These are phyloP conservation scores for Muraenolepis orangiensis DNA, from an alignment of 2,797 vertebrate genomes.

Conservation along the genomic window DNA sequence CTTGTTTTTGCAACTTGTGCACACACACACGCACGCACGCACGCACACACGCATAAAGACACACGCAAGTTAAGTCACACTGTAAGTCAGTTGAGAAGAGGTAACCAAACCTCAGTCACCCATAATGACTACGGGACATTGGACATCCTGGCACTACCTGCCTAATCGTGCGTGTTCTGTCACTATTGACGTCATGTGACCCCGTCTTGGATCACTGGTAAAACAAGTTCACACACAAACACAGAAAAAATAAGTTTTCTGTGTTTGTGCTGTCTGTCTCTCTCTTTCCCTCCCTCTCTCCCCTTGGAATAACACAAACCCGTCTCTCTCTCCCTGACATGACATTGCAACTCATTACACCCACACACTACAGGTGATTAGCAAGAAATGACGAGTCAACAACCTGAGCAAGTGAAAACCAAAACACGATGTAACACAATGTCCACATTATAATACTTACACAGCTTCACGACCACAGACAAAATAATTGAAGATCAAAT, in stretches of 20 bases:
- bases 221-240: neutral
- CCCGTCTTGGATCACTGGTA: neutral
- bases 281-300: too few species aligned
- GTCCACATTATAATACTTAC: too few species aligned
- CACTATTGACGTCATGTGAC: neutral
- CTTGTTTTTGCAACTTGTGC: too few species aligned
- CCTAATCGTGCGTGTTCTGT: neutral
- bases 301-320: too few species aligned
- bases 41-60: slow-evolving; percentile 1
- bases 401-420: neutral
- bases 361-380: neutral
- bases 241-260: too few species aligned
- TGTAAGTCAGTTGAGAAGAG: neutral
- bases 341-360: neutral
- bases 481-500: neutral
- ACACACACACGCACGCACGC: slow-evolving; percentile 13
- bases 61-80: neutral
- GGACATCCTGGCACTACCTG: neutral
- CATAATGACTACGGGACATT: neutral
- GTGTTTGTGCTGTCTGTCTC: too few species aligned
- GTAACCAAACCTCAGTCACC: neutral
- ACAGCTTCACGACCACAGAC: too few species aligned
- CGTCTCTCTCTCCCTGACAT: neutral
- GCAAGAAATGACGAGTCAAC: neutral
- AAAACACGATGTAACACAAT: neutral